A percentile compares a stretch with the other conserved stretches of the same genome.
Conservation (phyloP, 2,888 invertebrate genomes). For the Apodemia zela region DNA sequence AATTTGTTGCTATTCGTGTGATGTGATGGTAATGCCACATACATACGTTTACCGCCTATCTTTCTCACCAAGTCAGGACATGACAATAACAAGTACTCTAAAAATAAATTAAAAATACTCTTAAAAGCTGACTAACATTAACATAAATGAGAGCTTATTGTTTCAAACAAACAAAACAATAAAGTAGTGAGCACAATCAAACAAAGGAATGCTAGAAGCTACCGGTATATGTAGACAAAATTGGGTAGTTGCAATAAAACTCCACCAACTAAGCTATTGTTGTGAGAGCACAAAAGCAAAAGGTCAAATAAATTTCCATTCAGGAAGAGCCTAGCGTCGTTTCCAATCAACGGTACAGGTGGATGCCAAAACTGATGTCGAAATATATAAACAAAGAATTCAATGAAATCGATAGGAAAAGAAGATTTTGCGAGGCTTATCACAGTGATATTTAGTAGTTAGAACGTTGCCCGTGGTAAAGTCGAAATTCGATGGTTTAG, state of each 20-base stretch:
- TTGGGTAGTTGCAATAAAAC: slow-evolving; percentile 4
- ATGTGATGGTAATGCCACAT: too few relatives aligned
- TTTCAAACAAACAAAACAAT: slow-evolving; percentile 6
- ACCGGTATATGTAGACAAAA: not conserved
- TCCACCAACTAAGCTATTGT: not conserved
- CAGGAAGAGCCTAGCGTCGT: slow-evolving; percentile 10
- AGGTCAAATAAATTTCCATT: slow-evolving; percentile 15
- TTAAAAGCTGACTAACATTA: not conserved
- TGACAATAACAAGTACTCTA: too few relatives aligned
- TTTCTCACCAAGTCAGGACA: too few relatives aligned
- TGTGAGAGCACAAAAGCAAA: not conserved
- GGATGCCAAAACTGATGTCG: not conserved
- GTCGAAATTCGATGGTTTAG: too few relatives aligned
- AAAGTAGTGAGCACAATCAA: slow-evolving; percentile 10
- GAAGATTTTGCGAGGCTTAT: too few relatives aligned
- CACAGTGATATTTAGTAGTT: too few relatives aligned
- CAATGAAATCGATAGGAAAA: too few relatives aligned
- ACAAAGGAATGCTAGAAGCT: slow-evolving; percentile 1
- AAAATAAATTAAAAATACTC: too few relatives aligned
- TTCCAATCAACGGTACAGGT: slow-evolving; percentile 10
- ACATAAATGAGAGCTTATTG: not conserved
- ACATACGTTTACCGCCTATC: too few relatives aligned
- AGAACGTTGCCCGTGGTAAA: too few relatives aligned
- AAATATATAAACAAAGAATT: too few relatives aligned
- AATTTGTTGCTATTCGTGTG: too few relatives aligned